These are phyloP conservation scores for Euborellia annulipes DNA, from an alignment of 1,140 invertebrate genomes.

Conservation along the genomic window DNA sequence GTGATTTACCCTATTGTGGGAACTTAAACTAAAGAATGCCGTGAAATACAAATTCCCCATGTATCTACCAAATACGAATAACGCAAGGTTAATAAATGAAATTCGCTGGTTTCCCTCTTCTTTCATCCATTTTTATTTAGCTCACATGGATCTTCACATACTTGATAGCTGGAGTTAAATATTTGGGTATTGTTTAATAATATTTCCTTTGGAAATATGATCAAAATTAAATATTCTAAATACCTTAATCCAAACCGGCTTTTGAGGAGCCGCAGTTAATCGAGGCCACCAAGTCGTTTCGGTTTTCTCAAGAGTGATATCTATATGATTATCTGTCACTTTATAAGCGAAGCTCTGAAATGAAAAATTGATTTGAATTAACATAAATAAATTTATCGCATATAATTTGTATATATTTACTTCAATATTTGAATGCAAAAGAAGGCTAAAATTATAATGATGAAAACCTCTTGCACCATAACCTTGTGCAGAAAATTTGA, in stretches of 20 bases:
- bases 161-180: too few species aligned
- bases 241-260: conserved; percentile 77
- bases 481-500: conserved; percentile 46
- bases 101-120: too few species aligned
- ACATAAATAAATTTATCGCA: neutral
- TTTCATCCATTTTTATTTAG: too few species aligned
- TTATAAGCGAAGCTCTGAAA: conserved; percentile 35
- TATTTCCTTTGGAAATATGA: too few species aligned
- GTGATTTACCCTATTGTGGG: too few species aligned
- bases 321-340: conserved; percentile 58
- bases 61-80: too few species aligned
- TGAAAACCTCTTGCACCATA: conserved; percentile 49
- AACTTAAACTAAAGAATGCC: too few species aligned
- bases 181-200: too few species aligned
- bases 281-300: conserved; percentile 64
- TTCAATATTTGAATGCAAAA: conserved; percentile 51
- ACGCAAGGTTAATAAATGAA: too few species aligned
- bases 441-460: conserved; percentile 53
- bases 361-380: conserved; percentile 11
- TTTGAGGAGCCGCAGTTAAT: conserved; percentile 55
- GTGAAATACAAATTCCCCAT: too few species aligned
- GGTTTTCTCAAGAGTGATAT: conserved; percentile 56
- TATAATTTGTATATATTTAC: conserved; percentile 7
- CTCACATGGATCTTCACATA: too few species aligned
- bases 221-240: too few species aligned